Conservation (phyloP, 2,113 vertebrate genomes). For the Silurus meridionalis region DNA sequence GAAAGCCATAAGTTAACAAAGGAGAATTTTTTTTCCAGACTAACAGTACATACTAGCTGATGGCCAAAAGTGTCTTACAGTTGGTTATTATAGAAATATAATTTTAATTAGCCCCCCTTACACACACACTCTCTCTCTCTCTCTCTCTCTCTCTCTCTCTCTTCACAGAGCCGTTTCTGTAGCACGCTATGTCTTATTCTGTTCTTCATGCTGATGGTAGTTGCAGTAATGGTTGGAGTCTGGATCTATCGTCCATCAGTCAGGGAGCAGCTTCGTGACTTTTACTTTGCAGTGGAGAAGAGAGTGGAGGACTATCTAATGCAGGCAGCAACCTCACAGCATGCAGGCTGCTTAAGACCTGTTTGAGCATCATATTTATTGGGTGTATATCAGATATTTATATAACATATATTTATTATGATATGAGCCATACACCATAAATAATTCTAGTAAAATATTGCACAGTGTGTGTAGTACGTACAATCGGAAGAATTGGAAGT, state of each 20-base stretch:
- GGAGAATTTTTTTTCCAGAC: neutral
- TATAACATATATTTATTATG: constrained; percentile 23
- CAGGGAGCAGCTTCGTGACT: constrained; percentile 64
- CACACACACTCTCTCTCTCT: too few relatives aligned
- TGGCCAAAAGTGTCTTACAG: neutral
- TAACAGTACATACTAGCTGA: neutral
- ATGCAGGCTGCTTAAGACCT: constrained; percentile 67
- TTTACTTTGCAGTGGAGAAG: constrained; percentile 64
- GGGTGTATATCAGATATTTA: constrained; percentile 27
- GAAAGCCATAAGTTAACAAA: neutral
- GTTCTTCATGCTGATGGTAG: constrained; percentile 56
- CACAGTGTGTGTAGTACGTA: neutral
- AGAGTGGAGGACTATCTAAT: constrained; percentile 67
- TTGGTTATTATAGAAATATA: neutral
- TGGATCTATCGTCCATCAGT: constrained; percentile 68
- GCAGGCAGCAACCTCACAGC: constrained; percentile 59
- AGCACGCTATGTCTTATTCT: constrained; percentile 57
- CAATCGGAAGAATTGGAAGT: neutral
- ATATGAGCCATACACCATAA: constrained; percentile 24
- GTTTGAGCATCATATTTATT: constrained; percentile 65
- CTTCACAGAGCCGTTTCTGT: constrained; percentile 36
- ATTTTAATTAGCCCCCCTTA: neutral
- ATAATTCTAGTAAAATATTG: neutral
- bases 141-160: neutral
- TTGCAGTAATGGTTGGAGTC: constrained; percentile 45